phyloP scores from a whole-genome alignment of 2,888 invertebrate genomes.

The Gymnocheta viridis region DNA sequence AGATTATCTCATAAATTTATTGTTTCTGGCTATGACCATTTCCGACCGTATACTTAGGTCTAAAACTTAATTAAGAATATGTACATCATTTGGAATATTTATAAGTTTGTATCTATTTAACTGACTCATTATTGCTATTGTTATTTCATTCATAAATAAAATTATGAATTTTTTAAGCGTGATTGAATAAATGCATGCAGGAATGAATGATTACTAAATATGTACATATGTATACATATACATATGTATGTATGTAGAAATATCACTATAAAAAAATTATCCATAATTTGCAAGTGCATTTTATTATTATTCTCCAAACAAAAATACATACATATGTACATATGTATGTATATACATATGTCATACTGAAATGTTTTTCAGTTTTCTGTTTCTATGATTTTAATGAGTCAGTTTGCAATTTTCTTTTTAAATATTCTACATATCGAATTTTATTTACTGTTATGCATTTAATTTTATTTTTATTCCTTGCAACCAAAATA shows the following conservation, averaged over 20 bases:
- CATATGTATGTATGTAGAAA: too few relatives aligned
- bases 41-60: too few relatives aligned
- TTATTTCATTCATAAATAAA: not conserved
- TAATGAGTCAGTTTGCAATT: constrained; percentile 10
- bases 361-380: not conserved
- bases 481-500: not conserved
- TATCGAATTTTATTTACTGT: constrained; percentile 17
- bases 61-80: too few relatives aligned
- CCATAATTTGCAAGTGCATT: not conserved
- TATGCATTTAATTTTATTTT: constrained; percentile 7
- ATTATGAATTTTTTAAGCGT: not conserved
- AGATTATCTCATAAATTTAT: too few relatives aligned
- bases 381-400: not conserved
- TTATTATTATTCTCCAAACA: too few relatives aligned
- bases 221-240: not conserved
- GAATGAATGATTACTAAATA: not conserved
- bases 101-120: not conserved
- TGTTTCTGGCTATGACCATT: too few relatives aligned
- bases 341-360: too few relatives aligned
- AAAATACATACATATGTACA: too few relatives aligned
- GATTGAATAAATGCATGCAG: constrained; percentile 1
- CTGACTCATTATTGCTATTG: not conserved
- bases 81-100: too few relatives aligned
- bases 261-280: too few relatives aligned
- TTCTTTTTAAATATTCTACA: not conserved